phyloP scores from a whole-genome alignment of 2,888 invertebrate genomes.

The Caenorhabditis panamensis region DNA sequence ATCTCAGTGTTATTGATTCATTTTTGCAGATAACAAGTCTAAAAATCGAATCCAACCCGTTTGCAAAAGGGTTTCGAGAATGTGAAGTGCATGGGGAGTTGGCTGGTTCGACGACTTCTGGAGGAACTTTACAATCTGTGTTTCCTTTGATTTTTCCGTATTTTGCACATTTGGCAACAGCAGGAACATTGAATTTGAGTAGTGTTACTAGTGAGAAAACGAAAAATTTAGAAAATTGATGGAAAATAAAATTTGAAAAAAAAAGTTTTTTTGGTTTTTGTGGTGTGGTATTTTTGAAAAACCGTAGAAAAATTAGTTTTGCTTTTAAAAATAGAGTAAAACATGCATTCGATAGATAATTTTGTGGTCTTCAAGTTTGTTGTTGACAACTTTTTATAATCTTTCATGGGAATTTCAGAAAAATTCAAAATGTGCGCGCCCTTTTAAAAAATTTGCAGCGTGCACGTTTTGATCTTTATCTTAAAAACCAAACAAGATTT shows the following conservation, averaged over 20 bases:
- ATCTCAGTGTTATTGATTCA: not conserved
- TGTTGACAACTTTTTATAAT: too few species aligned
- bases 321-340: too few species aligned
- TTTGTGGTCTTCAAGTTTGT: too few species aligned
- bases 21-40: constrained; percentile 92
- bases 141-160: constrained; percentile 47
- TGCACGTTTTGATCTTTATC: too few species aligned
- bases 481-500: too few species aligned
- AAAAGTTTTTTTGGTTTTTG: too few species aligned
- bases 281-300: too few species aligned
- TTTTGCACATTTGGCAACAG: constrained; percentile 19
- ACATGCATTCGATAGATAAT: too few species aligned
- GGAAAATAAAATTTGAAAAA: not conserved
- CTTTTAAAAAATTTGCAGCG: too few species aligned
- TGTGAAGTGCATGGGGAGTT: constrained; percentile 83
- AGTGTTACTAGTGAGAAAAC: not conserved
- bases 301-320: too few species aligned
- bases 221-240: not conserved
- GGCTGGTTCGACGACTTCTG: constrained; percentile 1
- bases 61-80: constrained; percentile 97
- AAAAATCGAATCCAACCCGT: constrained; percentile 99
- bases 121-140: constrained; percentile 16
- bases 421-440: too few species aligned
- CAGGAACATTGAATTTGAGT: not conserved
- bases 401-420: too few species aligned